Evolutionary conservation across 2,797 vertebrate genomes (phyloP), one percentile per base, ranked within the genome.

Genomic region (Crocidura indochinensis): DNA sequence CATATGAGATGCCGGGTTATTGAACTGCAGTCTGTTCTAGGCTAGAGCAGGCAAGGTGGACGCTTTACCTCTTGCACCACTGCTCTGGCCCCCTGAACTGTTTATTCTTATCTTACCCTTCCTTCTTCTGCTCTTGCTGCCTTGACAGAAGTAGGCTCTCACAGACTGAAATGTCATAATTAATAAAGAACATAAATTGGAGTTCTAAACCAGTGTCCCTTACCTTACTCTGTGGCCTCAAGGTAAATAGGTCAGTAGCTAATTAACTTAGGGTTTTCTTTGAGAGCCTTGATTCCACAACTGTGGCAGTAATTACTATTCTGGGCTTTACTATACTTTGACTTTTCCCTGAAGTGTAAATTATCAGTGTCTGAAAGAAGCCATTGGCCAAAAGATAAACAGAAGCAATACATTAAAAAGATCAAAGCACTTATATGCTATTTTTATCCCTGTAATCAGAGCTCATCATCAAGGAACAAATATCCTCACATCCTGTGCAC

Each of bases 281-380:
- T 60, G n/a, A 92, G 46, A 72, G 27, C 24, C 75, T 86, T 53
- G 72, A n/a, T 84, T 69, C 84, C 51, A 29, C 67, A 56, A 11
- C 17, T 24, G 6, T 60, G 15, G 38, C 1, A 22, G 67, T 86
- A 38, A 83, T 80, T 92, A 91, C 47, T 89, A 24, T 91, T 87
- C 73, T 62, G 75, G 71, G 29, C 72, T 65, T 74, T 74, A 2
- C 68, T 73, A 4, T 20, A 38, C 71, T 91, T 85, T 72, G 74
- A 87, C 17, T 26, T 82, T 92, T 94, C 76, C 88, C 87, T 91
- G 56, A 85, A 65, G 15, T 88, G 8, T 67, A 88, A 79, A 92
- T 89, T 73, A 81, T 93, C 91, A 88, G 73, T 56, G 67, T 86
- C 68, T 91, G 79, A 86, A 82, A 88, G 46, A 84, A 92, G 69